Evolutionary conservation across 2,797 vertebrate species (phyloP), one percentile per base, ranked within the genome.

Genomic region (Acrossocheilus fasciatus): DNA sequence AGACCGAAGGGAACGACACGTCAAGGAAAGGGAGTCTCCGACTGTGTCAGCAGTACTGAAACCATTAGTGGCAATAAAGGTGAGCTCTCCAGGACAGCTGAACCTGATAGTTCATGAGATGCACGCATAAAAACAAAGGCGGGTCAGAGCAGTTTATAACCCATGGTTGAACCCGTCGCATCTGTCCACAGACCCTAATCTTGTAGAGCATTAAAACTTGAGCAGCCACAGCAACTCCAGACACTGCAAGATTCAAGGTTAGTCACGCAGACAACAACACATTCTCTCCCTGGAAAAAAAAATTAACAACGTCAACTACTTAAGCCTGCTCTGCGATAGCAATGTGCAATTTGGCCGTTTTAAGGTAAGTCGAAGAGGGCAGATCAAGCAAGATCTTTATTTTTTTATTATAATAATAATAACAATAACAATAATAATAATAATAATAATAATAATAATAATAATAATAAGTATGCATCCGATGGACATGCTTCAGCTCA

Each of bases 171-270:
- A 70, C 75, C 73, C 17, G 10, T 34, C 8, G 64, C 36, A 70
- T 85, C 50, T 72, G 66, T 85, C 66, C 47, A 62, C 84, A 70
- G 62, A 70, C 66, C 39, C 64, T 72, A 62, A 85, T 72, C 66
- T 85, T 36, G 76, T 34, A 30, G 66, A 12, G 12, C 75, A 79
- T 85, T 85, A 78, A 85, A 79, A 78, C 64, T 85, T 79, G n/a
- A 84, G 59, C 59, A 66, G 43, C 47, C 73, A 85, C 26, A 66
- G 72, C 41, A 41, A 45, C 57, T 45, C 30, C 39, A 34, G 43
- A 30, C 62, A 30, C 15, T 43, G 36, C 23, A 52, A 77, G 18
- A 45, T 68, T 47, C 34, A 39, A 70, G 36, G 83, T 34, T 54
- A 70, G 81, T 72, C 26, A 82, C 34, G 43, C 62, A 81, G 30